Evolutionary conservation across 2,888 invertebrate species (phyloP).

Genomic region (Mimachlamys varia): DNA sequence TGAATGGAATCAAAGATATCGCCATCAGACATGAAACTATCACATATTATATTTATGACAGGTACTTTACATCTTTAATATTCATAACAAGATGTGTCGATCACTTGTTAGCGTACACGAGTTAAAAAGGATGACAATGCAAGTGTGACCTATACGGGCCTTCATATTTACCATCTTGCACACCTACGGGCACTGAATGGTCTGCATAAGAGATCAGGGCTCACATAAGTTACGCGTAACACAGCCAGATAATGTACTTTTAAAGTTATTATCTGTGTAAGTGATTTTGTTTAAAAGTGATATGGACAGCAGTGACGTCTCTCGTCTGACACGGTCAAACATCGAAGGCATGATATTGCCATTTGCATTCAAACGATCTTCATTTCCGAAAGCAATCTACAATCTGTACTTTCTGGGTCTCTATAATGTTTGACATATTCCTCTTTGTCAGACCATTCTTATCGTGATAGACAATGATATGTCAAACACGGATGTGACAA

Average conservation of each 20-base stretch:
- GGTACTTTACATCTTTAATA: too few relatives aligned
- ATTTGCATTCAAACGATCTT: background rate
- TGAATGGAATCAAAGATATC: too few relatives aligned
- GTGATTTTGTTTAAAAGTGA: background rate
- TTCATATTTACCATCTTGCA: too few relatives aligned
- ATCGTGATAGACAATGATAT: background rate
- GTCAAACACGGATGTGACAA: background rate
- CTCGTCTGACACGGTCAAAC: background rate
- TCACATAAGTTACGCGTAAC: too few relatives aligned
- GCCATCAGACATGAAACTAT: too few relatives aligned
- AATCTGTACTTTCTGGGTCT: background rate
- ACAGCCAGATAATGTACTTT: background rate
- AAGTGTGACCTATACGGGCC: too few relatives aligned
- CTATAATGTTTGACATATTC: background rate
- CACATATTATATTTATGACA: too few relatives aligned
- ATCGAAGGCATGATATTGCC: background rate
- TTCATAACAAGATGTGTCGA: too few relatives aligned
- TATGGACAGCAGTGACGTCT: background rate
- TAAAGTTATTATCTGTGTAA: background rate
- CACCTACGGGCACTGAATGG: too few relatives aligned
- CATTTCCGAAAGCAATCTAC: background rate
- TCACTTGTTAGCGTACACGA: too few relatives aligned
- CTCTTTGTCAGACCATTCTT: background rate
- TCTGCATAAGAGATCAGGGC: too few relatives aligned
- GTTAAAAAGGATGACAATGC: too few relatives aligned